phyloP scores from a whole-genome alignment of 2,888 invertebrate species.

The Dolichomitus sp. region DNA sequence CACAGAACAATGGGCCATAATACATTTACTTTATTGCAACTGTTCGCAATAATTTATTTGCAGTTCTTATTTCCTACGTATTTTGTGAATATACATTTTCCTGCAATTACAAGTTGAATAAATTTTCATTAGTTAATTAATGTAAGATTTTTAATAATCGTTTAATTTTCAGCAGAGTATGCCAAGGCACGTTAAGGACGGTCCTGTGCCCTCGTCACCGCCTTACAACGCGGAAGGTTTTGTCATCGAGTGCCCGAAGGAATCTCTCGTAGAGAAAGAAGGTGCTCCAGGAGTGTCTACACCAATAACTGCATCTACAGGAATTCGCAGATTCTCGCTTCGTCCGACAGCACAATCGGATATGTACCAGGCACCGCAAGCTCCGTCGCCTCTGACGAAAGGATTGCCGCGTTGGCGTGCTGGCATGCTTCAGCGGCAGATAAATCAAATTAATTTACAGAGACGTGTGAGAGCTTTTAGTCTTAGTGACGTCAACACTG shows the following conservation, averaged over 20 bases:
- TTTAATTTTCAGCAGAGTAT: constrained; percentile 55
- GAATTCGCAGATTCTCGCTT: constrained; percentile 78
- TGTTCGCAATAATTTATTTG: too few species aligned
- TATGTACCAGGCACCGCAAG: constrained; percentile 61
- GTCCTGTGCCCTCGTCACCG: constrained; percentile 69
- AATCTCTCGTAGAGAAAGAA: constrained; percentile 80
- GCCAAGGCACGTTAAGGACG: constrained; percentile 67
- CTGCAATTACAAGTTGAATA: neutral
- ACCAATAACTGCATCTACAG: constrained; percentile 72
- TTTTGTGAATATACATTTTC: neutral
- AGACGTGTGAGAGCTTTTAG: constrained; percentile 82
- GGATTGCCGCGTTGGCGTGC: constrained; percentile 83
- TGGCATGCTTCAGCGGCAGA: constrained; percentile 82
- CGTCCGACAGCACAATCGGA: constrained; percentile 77
- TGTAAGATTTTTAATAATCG: neutral
- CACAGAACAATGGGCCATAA: too few species aligned
- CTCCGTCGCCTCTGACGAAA: constrained; percentile 60
- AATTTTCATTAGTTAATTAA: neutral
- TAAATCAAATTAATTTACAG: constrained; percentile 80
- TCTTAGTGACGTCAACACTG: constrained; percentile 81
- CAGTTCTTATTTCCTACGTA: neutral
- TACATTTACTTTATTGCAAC: too few species aligned
- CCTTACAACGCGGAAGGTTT: constrained; percentile 74
- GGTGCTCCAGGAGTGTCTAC: constrained; percentile 79
- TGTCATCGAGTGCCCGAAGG: constrained; percentile 78